These are phyloP conservation scores for Sorex araneus DNA, from an alignment of 2,113 vertebrate species.

Conservation along the genomic window DNA sequence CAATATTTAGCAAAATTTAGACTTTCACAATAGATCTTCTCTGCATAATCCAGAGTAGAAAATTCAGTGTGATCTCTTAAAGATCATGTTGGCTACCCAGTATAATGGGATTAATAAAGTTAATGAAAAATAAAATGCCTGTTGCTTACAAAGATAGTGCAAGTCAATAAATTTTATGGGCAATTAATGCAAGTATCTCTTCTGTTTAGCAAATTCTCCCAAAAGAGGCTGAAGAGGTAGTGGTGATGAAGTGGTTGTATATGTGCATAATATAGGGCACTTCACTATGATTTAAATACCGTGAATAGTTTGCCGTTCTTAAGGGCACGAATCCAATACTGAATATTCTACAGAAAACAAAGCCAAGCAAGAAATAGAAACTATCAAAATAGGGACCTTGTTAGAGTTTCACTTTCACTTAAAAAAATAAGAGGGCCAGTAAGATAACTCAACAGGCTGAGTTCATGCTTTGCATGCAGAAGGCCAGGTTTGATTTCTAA, in stretches of 20 bases:
- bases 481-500: no score
- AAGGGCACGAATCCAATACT: neutral
- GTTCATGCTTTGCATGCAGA: no score
- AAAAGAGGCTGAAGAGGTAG: neutral
- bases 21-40: neutral
- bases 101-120: neutral
- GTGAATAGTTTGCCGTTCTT: neutral
- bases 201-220: neutral
- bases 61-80: neutral
- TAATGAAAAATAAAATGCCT: neutral
- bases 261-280: no score
- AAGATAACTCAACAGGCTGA: no score
- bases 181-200: neutral
- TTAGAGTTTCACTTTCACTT: no score
- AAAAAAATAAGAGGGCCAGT: no score
- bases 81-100: neutral
- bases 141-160: neutral
- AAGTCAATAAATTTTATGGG: neutral
- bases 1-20: neutral
- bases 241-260: neutral
- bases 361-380: conserved; percentile 15
- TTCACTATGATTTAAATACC: neutral
- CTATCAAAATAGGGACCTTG: neutral
- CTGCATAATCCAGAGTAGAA: neutral
- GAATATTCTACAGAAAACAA: conserved; percentile 9